Conservation (phyloP, 2,113 vertebrate species). For the Mystacornis crossleyi region DNA sequence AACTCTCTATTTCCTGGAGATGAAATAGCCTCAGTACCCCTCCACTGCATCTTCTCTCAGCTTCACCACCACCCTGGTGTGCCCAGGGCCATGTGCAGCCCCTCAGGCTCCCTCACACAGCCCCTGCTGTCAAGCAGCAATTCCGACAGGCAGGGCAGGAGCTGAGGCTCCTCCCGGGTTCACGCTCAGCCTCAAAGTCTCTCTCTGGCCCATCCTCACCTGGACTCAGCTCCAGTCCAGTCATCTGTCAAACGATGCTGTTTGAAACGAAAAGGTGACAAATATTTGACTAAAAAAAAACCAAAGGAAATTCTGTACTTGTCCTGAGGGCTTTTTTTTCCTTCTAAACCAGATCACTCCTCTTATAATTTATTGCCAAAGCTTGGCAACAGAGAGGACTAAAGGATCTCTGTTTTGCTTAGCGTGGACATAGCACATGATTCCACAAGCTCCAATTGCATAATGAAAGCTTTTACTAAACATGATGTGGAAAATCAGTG, state of each 20-base stretch:
- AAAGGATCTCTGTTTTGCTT: conserved; percentile 23
- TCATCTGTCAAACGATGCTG: not conserved
- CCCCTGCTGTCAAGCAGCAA: not conserved
- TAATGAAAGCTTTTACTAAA: conserved; percentile 55
- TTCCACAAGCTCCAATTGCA: conserved; percentile 31
- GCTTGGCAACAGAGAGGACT: not conserved
- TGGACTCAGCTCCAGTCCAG: not conserved
- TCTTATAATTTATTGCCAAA: not conserved
- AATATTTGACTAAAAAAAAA: not conserved
- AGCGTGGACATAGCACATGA: conserved; percentile 33
- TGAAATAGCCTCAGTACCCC: not conserved
- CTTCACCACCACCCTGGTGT: fast-evolving
- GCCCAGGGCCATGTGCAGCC: fast-evolving
- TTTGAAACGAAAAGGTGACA: not conserved
- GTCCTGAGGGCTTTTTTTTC: too few relatives aligned
- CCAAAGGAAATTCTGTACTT: not conserved
- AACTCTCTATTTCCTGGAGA: not conserved
- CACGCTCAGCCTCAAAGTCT: not conserved
- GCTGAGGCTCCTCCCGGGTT: not conserved
- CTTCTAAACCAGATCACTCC: not conserved
- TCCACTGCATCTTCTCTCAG: not conserved
- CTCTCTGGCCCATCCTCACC: not conserved
- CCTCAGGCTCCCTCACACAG: not conserved
- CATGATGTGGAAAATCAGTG: conserved; percentile 3
- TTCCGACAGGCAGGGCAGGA: not conserved